Base-by-base conservation (phyloP, 1,140 invertebrate genomes). In the Limonius californicus region DNA sequence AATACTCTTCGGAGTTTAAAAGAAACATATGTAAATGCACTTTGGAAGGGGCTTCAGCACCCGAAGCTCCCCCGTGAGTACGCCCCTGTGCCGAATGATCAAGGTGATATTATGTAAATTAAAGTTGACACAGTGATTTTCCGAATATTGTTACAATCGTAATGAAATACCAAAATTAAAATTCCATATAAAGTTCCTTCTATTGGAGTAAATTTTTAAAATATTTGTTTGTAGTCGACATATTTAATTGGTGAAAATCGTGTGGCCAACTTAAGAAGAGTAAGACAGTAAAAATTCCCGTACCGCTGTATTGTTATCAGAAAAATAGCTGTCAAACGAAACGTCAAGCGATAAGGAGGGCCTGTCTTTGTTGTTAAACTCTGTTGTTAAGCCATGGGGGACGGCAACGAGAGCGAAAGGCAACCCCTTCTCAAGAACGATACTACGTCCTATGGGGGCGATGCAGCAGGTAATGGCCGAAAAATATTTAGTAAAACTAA, bases 371-470 rank as follows among this genome's bases (percentile, higher is more conserved):
- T 59, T 35, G 14, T 12, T 11, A 56, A 56, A 56, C 23, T 2
- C n/a, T 14, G 21, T 30, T 47, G 14, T 18, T 15, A 32, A 20
- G 55, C 30, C 15, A 80, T 80, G 78, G 78, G 76, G 14, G 78
- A 81, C 64, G 74, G 73, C 39, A 79, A 77, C 55, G 78, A 81
- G 54, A 72, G 70, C 43, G 81, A 82, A 66, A 79, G 76, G 53
- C 78, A 80, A 59, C 76, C 79, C 23, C 72, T 82, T 50, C 64
- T 82, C 8, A 61, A 73, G 47, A 74, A 74, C 39, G 77, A 77
- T 14, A 39, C 35, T 12, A 39, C 35, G 8, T 39, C 35, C 2
- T 39, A 39, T 12, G 35, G 35, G 2, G 35, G 35, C 35, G 55
- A 75, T 50, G 27, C 70, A 70, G 55, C 62, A 35, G 60, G 70